Evolutionary conservation across 2,888 invertebrate species (phyloP), one percentile per base, ranked within the genome.

Genomic region (Chalcis sispes): DNA sequence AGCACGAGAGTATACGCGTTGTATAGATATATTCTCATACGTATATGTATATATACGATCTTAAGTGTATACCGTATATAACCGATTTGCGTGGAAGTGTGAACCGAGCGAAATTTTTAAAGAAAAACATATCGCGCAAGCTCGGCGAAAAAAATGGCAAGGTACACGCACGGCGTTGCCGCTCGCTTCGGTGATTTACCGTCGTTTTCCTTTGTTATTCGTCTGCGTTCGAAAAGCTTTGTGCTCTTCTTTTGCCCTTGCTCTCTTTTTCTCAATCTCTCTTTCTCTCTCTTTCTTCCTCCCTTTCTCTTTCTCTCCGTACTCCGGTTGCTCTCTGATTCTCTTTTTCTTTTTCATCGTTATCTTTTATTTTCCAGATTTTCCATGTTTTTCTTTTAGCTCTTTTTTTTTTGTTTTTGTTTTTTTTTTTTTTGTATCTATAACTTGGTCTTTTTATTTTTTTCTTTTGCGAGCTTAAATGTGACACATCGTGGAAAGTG

Each of bases 141-240:
- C 32, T 5, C 20, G 7, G 27, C 36, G 15, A 1, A 20, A 48
- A 56, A 61, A 50, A 40, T 40, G 20, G 15, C 8, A 18, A 2
- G 8, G 36, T 46, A 13, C 27, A 15, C 13, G 29, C 29, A 7
- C 29, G 25, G 20, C 27, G 29, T 8, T 23, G 36, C 18, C n/a
- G 2, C 46, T 13, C 64, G 56, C 72, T 58, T 58, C 36, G 48
- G 27, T 72, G 71, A 65, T 72, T 65, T 72, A 65, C 56, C 72
- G 64, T 36, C 46, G 32, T 25, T 58, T 65, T 58, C 54, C 58
- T 72, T 64, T 62, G 71, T 72, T 72, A 72, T 54, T 64, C 62
- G 61, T 29, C 25, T 20, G 54, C 54, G 42, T 64, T 52, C 61
- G 54, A 42, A 62, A 56, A 54, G 62, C 71, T 72, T 72, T 72